Evolutionary conservation across 2,797 vertebrate genomes (phyloP), one percentile per base, ranked within the genome.

Genomic region (Hyperoplus lanceolatus): DNA sequence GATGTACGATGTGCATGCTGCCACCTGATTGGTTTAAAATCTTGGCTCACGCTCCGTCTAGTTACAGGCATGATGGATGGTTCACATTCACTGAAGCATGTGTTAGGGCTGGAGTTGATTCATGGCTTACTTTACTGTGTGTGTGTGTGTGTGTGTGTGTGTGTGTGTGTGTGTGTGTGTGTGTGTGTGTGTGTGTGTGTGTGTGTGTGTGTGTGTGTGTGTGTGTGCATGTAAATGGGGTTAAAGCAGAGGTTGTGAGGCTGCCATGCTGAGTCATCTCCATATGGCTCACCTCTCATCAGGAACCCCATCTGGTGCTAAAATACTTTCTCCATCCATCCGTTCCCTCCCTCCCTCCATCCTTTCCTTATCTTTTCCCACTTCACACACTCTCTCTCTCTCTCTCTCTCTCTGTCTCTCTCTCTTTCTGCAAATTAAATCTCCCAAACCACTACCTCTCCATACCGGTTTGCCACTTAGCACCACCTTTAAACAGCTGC

Each of bases 51-150:
- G 1, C 55, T 74, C 18, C n/a, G 57, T 79, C 73, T 73, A 1
- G 67, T 88, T 84, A 55, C 55, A 59, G 72, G 54, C 15, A 12
- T 92, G 89, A 90, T 91, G 83, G 84, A 90, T 89, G 82, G 49
- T 5, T 6, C 21, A 43, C 9, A n/a, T 74, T 81, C 64, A 45
- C 63, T 71, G 70, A 14, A 79, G 80, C 86, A 85, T 89, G 84
- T 88, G 84, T 87, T 85, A n/a, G 74, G 74, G 84, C 63, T 1
- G 71, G 71, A 75, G 49, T 58, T 56, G 56, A 81, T 79, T 42
- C 57, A 57, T 54, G 50, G 14, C n/a, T 61, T 50, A 70, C 11
- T 61, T 45, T 53, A 29, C 65, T 21, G 48, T 8, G 42, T 50
- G 48, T 14, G 11, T 10, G 45, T 39, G 50, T 42, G 53, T 42